phyloP scores from a whole-genome alignment of 2,888 invertebrate genomes.

The Apodemia zela region DNA sequence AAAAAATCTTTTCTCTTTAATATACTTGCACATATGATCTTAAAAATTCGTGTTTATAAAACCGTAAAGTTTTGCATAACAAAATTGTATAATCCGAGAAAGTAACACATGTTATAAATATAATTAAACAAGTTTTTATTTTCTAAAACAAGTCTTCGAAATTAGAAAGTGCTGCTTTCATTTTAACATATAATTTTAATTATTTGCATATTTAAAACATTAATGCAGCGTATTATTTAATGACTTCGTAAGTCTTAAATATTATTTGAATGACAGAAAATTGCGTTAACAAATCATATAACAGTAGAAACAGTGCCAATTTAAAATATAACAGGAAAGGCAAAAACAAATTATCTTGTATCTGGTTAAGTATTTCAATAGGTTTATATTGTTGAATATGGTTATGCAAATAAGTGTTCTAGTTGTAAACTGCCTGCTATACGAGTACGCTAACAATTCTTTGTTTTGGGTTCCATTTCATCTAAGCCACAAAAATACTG shows the following conservation, averaged over 20 bases:
- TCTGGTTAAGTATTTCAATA: no score
- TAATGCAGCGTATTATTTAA: neutral
- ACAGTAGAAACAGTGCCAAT: neutral
- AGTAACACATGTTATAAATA: slow-evolving; percentile 1
- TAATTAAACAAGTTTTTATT: slow-evolving; percentile 1
- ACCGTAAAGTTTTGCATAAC: neutral
- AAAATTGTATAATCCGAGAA: slow-evolving; percentile 7
- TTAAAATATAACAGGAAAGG: no score
- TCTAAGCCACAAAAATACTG: no score
- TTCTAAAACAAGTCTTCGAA: slow-evolving; percentile 11
- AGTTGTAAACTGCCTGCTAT: no score
- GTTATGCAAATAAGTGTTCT: no score
- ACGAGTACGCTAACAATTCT: no score
- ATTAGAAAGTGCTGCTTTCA: slow-evolving; percentile 5
- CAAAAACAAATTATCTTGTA: no score
- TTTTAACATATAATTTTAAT: slow-evolving; percentile 1
- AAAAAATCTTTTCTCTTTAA: no score
- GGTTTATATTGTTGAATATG: no score
- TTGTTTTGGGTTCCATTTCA: no score
- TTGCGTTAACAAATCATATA: neutral
- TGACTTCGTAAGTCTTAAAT: neutral
- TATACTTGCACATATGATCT: no score
- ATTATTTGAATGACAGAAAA: neutral
- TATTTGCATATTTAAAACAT: slow-evolving; percentile 9
- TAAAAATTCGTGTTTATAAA: no score